Evolutionary conservation across 2,888 invertebrate species (phyloP).

Genomic region (Zaprionus bogoriensis): DNA sequence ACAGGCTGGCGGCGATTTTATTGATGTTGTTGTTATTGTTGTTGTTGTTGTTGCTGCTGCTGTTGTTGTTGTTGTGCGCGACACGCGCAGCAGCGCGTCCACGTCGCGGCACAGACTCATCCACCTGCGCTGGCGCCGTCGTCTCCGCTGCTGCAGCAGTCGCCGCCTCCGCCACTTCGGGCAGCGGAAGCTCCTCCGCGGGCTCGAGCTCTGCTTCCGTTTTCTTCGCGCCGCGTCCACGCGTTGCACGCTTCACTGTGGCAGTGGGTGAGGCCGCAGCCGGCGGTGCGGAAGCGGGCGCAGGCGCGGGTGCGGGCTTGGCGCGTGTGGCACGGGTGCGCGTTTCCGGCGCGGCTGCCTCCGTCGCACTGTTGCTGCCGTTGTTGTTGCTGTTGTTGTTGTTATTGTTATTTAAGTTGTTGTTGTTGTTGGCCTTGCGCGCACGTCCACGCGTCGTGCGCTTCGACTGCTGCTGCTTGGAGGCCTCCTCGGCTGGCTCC

Average conservation of each 20-base stretch:
- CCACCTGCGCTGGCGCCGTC: conserved; percentile 29
- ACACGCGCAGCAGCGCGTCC: conserved; percentile 74
- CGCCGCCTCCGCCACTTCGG: conserved; percentile 7
- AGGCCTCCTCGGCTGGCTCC: conserved; percentile 13
- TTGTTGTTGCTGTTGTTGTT: not conserved
- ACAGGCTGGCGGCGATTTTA: conserved; percentile 77
- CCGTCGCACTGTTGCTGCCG: not conserved
- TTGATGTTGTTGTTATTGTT: conserved; percentile 68
- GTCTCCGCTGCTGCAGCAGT: conserved; percentile 16
- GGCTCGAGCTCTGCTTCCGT: conserved; percentile 44
- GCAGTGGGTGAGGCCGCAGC: conserved; percentile 20
- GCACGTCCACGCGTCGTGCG: conserved; percentile 71
- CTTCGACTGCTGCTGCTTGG: conserved; percentile 48
- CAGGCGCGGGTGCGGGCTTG: too few species aligned
- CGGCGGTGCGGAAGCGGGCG: too few species aligned
- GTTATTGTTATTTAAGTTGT: conserved; percentile 19
- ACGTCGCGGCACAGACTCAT: conserved; percentile 60
- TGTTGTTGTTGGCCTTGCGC: conserved; percentile 30
- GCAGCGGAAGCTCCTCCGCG: conserved; percentile 46
- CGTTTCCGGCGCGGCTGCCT: conserved; percentile 18
- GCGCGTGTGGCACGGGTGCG: conserved; percentile 27
- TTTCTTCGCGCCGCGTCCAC: conserved; percentile 50
- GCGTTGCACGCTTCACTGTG: conserved; percentile 53
- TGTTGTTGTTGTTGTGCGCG: conserved; percentile 74
- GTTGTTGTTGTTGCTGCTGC: conserved; percentile 45